Percentiles rank a stretch among this genome's conserved stretches.
These are phyloP conservation scores for Ips typographus DNA, from an alignment of 1,140 invertebrate genomes.

Conservation along the genomic window DNA sequence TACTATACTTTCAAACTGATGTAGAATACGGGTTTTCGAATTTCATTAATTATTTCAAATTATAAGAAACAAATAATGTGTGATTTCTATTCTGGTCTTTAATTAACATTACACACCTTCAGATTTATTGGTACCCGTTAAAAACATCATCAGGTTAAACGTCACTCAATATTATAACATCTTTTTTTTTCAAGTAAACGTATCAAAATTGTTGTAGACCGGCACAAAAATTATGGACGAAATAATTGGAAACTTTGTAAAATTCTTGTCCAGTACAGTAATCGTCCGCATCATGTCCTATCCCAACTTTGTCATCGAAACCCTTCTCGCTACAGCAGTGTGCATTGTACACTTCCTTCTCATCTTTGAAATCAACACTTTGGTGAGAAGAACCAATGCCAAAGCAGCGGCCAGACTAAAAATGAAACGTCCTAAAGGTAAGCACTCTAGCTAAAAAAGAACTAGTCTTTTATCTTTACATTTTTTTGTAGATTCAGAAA, in stretches of 20 bases:
- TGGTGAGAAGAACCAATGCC: constrained; percentile 32
- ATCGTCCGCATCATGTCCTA: constrained; percentile 36
- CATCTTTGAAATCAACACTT: constrained; percentile 38
- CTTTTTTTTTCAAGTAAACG: neutral
- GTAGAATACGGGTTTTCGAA: too few relatives aligned
- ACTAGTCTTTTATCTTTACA: neutral
- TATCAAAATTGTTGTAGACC: constrained; percentile 33
- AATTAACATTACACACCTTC: too few relatives aligned
- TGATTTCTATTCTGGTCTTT: too few relatives aligned
- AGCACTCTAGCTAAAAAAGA: neutral
- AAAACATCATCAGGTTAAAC: too few relatives aligned
- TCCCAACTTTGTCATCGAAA: constrained; percentile 39
- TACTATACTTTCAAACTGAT: too few relatives aligned
- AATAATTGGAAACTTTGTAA: constrained; percentile 30
- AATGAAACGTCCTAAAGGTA: constrained; percentile 36
- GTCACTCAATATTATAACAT: neutral
- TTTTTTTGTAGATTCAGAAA: constrained; percentile 5
- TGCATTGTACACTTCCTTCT: constrained; percentile 36
- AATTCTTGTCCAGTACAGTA: constrained; percentile 36
- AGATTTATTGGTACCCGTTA: too few relatives aligned
- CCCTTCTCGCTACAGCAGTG: constrained; percentile 30
- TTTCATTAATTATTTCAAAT: too few relatives aligned
- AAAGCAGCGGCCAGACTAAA: constrained; percentile 32
- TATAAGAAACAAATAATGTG: too few relatives aligned
- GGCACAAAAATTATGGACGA: constrained; percentile 35